Evolutionary conservation across 2,797 vertebrate genomes (phyloP), one percentile per base, ranked within the genome.

Genomic region (Tokudaia tokunoshimensis): DNA sequence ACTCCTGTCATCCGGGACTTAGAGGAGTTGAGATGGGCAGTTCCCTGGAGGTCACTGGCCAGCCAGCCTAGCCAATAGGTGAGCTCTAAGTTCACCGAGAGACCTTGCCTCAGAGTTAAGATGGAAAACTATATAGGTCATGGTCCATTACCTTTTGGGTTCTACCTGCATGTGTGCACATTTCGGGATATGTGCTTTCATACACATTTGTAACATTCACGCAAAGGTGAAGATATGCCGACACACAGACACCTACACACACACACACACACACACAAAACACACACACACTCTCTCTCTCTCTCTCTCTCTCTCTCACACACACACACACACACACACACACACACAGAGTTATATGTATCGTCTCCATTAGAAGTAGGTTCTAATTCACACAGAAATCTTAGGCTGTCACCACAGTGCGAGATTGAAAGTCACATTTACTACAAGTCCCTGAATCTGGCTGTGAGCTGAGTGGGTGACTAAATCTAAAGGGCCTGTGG

Each of bases 341-440:
- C 55, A 17, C 1, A n/a, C 5, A 52, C 61, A 31, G 26, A 55
- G 34, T 10, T 57, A 0, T 2, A 5, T 5, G 20, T 17, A 0
- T 17, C 22, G 11, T 70, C 11, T 88, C 59, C 50, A 1, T 0
- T 15, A 47, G 31, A 85, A 59, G 31, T 1, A 6, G 20, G 0
- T 26, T 19, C 7, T 15, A 41, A 47, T 0, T 24, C 37, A 1
- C 9, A 6, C 15, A 31, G 63, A 57, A 26, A 57, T 52, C 12
- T 34, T 34, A 52, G 86, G 63, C 24, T 47, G 47, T 11, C 29
- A 8, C 13, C 17, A 14, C 10, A 20, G 3, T 57, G 10, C 0
- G 1, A 59, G 15, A 26, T 14, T 63, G 34, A 75, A 41, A 31
- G 6, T 29, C 70, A 83, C 0, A 10, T 52, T 89, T 59, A 22